phyloP scores from a whole-genome alignment of 2,888 invertebrate species.

The Magallana nippona region DNA sequence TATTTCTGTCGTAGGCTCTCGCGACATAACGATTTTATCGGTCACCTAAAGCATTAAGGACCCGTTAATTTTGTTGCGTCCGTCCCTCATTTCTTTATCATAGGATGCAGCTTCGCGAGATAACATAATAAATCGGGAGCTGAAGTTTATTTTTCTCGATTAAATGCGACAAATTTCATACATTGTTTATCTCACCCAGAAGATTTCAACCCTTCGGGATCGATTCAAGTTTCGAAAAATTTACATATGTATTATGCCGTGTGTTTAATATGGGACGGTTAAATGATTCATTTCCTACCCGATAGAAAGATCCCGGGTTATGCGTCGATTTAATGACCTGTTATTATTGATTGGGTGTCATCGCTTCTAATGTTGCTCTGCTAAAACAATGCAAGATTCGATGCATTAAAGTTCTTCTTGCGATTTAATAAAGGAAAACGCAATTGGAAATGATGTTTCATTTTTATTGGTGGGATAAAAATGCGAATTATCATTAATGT shows the following conservation, averaged over 20 bases:
- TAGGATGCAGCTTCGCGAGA: slow-evolving; percentile 29
- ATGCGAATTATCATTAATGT: slow-evolving; percentile 24
- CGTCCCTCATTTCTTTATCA: slow-evolving; percentile 37
- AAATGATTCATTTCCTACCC: slow-evolving; percentile 32
- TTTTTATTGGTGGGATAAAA: slow-evolving; percentile 16
- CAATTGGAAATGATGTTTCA: not conserved
- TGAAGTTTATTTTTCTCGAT: not conserved
- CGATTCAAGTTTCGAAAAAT: slow-evolving; percentile 29
- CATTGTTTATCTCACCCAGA: slow-evolving; percentile 21
- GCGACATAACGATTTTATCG: slow-evolving; percentile 52
- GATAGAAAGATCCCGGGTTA: slow-evolving; percentile 24
- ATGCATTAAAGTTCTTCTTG: slow-evolving; percentile 1
- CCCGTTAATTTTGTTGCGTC: slow-evolving; percentile 47
- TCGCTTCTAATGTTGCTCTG: slow-evolving; percentile 2
- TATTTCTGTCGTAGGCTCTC: slow-evolving; percentile 48
- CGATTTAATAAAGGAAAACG: slow-evolving; percentile 26
- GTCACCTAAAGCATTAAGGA: slow-evolving; percentile 47
- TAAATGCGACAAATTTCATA: slow-evolving; percentile 37
- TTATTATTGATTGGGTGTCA: slow-evolving; percentile 31
- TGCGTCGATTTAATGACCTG: slow-evolving; percentile 30
- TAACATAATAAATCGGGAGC: slow-evolving; percentile 8
- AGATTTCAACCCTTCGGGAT: not conserved
- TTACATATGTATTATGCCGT: slow-evolving; percentile 39
- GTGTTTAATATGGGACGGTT: slow-evolving; percentile 33
- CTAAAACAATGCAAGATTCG: slow-evolving; percentile 2